Evolutionary conservation across 1,140 invertebrate genomes (phyloP), one percentile per base, ranked within the genome.

Genomic region (Trichonephila clavata): DNA sequence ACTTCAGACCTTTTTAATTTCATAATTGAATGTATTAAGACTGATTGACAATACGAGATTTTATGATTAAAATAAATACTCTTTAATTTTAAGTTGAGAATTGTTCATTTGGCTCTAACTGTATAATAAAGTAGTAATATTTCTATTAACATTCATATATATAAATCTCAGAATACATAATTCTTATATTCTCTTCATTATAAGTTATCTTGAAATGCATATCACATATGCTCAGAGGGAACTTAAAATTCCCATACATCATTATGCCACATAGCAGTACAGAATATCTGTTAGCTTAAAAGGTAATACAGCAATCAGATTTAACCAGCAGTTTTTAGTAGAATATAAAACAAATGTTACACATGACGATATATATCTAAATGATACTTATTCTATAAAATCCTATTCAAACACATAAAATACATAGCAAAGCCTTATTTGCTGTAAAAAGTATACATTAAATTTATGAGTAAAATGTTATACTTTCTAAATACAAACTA

Each of bases 181-280:
- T 14, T 65, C n/a, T 0, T 24, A 24, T 68, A 24, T 13, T 68
- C 63, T 27, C 63, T 27, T 24, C 14, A 68, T 24, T 68, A 68
- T 10, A 65, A 65, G n/a, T n/a, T 68, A 68, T 24, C 10, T 68
- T 68, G 10, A 32, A 77, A 77, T 77, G 71, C 71, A 77, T 77
- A 77, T 77, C 71, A 77, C 27, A 77, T 77, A 77, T 77, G 71
- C 71, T 18, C 5, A 39, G 6, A 77, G 71, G 71, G 71, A 77
- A 32, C 18, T 77, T 77, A 77, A 50, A 77, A 77, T 77, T 77
- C 71, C 71, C 71, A 77, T 77, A 77, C 68, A 77, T 77, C 68
- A 77, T 77, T 32, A 18, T 77, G 68, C 68, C 68, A 77, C 32
- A 77, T 27, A 77, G 71, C 71, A 77, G 7, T 77, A 77, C 71